Conservation (phyloP, 1,140 invertebrate genomes). For the Sycophaga agraensis region DNA sequence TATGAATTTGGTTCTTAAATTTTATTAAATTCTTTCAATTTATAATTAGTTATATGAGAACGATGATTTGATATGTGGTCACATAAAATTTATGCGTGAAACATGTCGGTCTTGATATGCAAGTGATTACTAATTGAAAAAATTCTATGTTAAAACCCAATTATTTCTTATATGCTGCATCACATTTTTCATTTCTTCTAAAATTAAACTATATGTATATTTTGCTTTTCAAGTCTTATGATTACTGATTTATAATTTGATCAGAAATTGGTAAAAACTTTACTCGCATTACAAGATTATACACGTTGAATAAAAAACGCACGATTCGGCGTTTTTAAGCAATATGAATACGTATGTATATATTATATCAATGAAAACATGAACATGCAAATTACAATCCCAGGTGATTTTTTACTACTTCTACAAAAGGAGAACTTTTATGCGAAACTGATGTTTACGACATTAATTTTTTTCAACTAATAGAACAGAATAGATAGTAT, state of each 20-base stretch:
- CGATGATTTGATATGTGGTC: not conserved
- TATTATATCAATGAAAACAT: slow-evolving; percentile 32
- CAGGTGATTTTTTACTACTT: not conserved
- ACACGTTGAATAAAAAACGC: not conserved
- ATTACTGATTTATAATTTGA: slow-evolving; percentile 26
- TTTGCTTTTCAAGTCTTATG: slow-evolving; percentile 5
- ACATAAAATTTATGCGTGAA: not conserved
- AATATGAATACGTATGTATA: slow-evolving; percentile 27
- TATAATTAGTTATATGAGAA: not conserved
- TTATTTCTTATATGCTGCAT: not conserved
- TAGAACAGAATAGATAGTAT: too few relatives aligned
- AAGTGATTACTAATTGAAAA: not conserved
- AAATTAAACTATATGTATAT: not conserved
- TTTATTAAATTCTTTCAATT: not conserved
- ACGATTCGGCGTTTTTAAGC: slow-evolving; percentile 2
- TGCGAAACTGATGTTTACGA: too few relatives aligned
- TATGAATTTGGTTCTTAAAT: not conserved
- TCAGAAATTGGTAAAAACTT: slow-evolving; percentile 38
- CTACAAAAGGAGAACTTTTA: not conserved
- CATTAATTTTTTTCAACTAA: too few relatives aligned
- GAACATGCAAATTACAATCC: slow-evolving; percentile 31
- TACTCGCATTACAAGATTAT: slow-evolving; percentile 20
- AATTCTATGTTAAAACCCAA: slow-evolving; percentile 5
- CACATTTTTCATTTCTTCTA: not conserved
- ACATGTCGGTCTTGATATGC: not conserved